Base-by-base conservation (phyloP, 2,797 vertebrate species). In the Eospalax fontanierii region DNA sequence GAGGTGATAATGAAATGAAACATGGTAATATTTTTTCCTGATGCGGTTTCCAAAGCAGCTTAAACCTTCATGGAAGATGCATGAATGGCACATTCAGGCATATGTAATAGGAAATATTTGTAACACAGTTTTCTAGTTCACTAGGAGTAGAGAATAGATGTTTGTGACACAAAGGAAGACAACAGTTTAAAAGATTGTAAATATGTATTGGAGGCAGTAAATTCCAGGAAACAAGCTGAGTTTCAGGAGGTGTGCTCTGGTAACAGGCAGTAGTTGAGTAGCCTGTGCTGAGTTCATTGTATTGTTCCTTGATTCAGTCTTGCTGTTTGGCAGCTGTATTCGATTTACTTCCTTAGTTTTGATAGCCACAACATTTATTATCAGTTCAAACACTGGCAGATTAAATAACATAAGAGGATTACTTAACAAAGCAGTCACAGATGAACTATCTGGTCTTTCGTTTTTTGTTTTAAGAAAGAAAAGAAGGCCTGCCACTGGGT, bases 351-450 rank as follows among this genome's bases (percentile, higher is more conserved):
- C 81, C 93, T 75, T 65, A 22, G 35, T 90, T 97, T 97, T 91
- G 93, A 63, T 93, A 86, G 18, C 66, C 57, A 59, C 28, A 28
- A 26, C 89, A 91, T 93, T 97, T 92, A 70, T 96, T 96, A 81
- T 76, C 50, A 85, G 61, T 84, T 97, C 50, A 95, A 95, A 93
- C 80, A 86, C 24, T 93, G 66, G n/a, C 80, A 79, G 89, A 90
- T 97, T 87, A 95, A 97, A 96, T 96, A 75, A 65, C 76, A 0
- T 92, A 96, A 97, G 87, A 95, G 50, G 57, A 94, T 97, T 97
- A 97, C 87, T 97, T 92, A 76, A 94, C 89, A 92, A 92, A 91
- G 38, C 30, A 93, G 89, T 95, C 75, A 71, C 30, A 92, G 61
- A n/a, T 40, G 90, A 96, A 79, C 84, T 96, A 8, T 90, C 35